Conservation (phyloP, 2,113 vertebrate genomes). For the Bubo blakistoni region DNA sequence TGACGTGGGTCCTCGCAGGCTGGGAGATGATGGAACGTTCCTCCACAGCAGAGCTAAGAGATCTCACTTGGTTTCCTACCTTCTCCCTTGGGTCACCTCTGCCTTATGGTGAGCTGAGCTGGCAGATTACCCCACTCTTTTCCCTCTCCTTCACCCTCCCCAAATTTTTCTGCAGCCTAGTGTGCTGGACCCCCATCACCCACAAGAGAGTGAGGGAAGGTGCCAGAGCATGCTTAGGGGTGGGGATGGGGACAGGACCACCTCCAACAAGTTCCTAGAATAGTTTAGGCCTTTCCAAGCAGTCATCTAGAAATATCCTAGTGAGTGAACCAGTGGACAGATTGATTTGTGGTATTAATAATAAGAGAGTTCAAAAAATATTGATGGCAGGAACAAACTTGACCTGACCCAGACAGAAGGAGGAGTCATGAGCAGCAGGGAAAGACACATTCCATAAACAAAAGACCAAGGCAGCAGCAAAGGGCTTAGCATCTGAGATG, state of each 20-base stretch:
- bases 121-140: not conserved
- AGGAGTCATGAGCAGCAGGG: not conserved
- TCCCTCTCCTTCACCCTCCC: not conserved
- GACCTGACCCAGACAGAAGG: not conserved
- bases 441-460: not conserved
- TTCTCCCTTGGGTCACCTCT: not conserved
- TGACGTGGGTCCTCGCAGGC: rapidly evolving
- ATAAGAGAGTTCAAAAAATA: not conserved
- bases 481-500: not conserved
- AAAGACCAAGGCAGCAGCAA: not conserved
- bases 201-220: not conserved
- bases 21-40: not conserved
- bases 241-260: not conserved
- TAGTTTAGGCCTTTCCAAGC: not conserved
- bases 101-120: not conserved
- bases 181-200: not conserved
- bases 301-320: not conserved
- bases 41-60: not conserved
- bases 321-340: not conserved
- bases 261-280: not conserved
- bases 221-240: not conserved
- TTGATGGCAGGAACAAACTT: not conserved
- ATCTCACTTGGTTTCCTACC: not conserved
- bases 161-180: not conserved
- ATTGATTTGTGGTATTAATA: constrained; percentile 2